Percentiles rank a stretch among this genome's conserved stretches.
These are phyloP conservation scores for Falco concolor DNA, from an alignment of 2,797 vertebrate species.

Conservation along the genomic window DNA sequence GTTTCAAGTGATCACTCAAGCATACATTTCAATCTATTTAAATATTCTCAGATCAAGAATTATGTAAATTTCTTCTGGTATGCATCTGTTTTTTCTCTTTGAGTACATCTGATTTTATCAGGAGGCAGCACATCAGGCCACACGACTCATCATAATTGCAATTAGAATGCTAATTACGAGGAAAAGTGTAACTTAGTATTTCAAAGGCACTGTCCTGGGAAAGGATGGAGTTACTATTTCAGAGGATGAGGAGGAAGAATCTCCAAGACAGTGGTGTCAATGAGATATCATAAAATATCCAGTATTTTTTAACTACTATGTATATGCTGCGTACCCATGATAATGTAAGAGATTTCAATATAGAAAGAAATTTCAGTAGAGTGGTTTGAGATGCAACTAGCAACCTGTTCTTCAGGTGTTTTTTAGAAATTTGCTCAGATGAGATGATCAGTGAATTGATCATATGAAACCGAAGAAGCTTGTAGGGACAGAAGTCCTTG, in stretches of 20 bases:
- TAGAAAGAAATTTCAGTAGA: not conserved
- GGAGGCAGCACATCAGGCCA: not conserved
- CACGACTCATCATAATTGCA: not conserved
- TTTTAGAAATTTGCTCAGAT: not conserved
- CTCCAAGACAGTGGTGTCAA: not conserved
- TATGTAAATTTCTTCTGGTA: not conserved
- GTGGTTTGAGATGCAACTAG: not conserved
- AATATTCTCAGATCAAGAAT: not conserved
- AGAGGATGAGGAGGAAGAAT: not conserved
- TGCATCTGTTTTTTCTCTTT: not conserved
- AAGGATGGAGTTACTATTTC: not conserved
- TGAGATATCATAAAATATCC: not conserved
- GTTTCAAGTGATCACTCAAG: not conserved
- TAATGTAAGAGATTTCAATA: not conserved
- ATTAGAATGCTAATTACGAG: not conserved
- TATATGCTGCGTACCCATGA: not conserved
- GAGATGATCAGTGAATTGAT: not conserved
- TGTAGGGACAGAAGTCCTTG: not conserved
- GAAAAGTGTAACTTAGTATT: not conserved
- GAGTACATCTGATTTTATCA: not conserved
- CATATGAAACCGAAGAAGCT: not conserved
- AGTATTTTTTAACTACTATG: not conserved
- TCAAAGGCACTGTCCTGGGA: not conserved
- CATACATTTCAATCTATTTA: not conserved
- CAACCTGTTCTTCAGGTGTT: not conserved